Evolutionary conservation across 2,113 vertebrate species (phyloP), one percentile per base, ranked within the genome.

Genomic region (Xenotilapia caudafasciata): DNA sequence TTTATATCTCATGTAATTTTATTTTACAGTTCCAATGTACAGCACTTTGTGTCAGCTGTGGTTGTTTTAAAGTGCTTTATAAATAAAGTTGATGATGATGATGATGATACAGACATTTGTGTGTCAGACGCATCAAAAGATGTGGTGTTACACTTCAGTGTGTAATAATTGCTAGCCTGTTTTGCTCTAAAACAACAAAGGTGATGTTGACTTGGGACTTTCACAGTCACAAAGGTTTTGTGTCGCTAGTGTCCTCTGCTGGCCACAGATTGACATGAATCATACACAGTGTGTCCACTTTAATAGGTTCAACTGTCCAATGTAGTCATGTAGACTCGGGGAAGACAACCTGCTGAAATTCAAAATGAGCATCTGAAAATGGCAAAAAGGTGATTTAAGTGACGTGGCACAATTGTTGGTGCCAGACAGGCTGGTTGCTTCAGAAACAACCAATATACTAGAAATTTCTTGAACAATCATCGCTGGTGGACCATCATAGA

Each of bases 201-300:
- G 68, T 79, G 6, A 45, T 49, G 45, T n/a, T 40, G 10, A 60
- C n/a, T 7, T 9, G 15, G 26, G 17, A 51, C 56, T 70, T n/a
- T 33, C 81, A 51, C 82, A 73, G 51, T 31, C 79, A 60, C 14
- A 35, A 13, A 54, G 5, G 26, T 65, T 80, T 84, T 85, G 86
- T 83, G 79, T 87, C 55, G 21, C 19, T 90, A 80, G 53, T 60
- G 86, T 73, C 95, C 92, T 88, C 94, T 96, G 92, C 91, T 95
- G 94, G 93, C 33, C 49, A 53, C 7, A 84, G 10, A 33, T 9
- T 77, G 73, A 87, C 93, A 35, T 93, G 55, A 70, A 42, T 75
- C 23, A 47, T 28, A 75, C 1, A 45, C 68, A 47, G 8, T 73
- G 21, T 47, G 68, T 26, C 21, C 70, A 75, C 40, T 75, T 75